Conservation (phyloP, 2,888 invertebrate genomes). For the Chalcis sispes region DNA sequence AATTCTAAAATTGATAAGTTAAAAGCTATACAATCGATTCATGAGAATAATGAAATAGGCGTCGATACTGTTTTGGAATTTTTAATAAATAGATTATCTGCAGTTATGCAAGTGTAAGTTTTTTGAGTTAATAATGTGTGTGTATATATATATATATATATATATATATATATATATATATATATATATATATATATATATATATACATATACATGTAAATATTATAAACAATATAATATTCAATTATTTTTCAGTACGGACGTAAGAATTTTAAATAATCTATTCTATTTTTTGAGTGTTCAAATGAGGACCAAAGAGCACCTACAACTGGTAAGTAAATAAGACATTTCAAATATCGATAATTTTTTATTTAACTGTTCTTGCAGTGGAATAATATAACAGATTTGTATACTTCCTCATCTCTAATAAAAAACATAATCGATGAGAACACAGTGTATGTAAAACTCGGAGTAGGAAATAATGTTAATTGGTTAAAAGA, state of each 20-base stretch:
- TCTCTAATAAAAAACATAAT: conserved; percentile 13
- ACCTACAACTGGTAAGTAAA: too few relatives aligned
- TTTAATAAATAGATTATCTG: conserved; percentile 73
- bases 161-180: too few relatives aligned
- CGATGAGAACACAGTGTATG: not conserved
- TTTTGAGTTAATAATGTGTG: too few relatives aligned
- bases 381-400: conserved; percentile 18
- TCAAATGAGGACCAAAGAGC: too few relatives aligned
- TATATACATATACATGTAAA: too few relatives aligned
- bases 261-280: too few relatives aligned
- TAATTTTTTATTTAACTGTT: not conserved
- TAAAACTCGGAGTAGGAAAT: conserved; percentile 34
- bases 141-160: too few relatives aligned
- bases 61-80: conserved; percentile 78
- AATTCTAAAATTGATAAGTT: not conserved
- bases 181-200: too few relatives aligned
- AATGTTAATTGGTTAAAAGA: conserved; percentile 52
- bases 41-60: conserved; percentile 68
- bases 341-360: not conserved
- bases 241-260: too few relatives aligned
- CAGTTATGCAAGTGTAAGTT: too few relatives aligned
- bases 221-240: too few relatives aligned
- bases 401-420: conserved; percentile 15
- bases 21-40: not conserved
- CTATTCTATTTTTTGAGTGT: too few relatives aligned